Base-by-base conservation (phyloP, 2,888 invertebrate genomes). In the Rotaria magnacalcarata region DNA sequence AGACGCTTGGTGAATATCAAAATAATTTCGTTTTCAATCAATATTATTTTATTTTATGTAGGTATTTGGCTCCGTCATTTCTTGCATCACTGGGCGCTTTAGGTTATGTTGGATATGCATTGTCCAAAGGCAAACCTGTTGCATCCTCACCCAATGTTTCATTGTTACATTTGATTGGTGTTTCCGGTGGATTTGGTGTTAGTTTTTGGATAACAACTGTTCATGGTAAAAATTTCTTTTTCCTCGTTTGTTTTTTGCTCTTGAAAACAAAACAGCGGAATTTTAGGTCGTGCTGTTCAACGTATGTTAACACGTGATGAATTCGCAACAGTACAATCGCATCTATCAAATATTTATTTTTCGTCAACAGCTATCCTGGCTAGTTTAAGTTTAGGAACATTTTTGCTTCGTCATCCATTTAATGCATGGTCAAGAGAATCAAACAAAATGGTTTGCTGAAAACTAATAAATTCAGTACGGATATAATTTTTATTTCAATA, bases 301-400 rank as follows among this genome's bases (percentile, higher is more conserved):
- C 80, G 80, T n/a, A 47, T 80, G 14, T 47, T 80, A 47, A 47
- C 80, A 47, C 80, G 80, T 14, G n/a, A 80, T 11, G 80, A 80
- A 47, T 80, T 47, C n/a, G 80, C 24, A 14, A 47, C 47, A 80
- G 80, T 80, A 1, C 80, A 80, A 80, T 80, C 80, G 5, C 80
- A 80, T 80, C 14, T 80, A 80, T 80, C 80, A 47, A n/a, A 24
- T 47, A 24, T 80, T 21, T 80, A 80, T 24, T 80, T 80, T 47
- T 80, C 80, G 0, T 80, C 80, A n/a, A n/a, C 80, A 80, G 43
- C 80, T n/a, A 47, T 80, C 0, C 19, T 80, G n/a, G 80, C 80
- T 80, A 80, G 80, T 80, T n/a, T 80, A 80, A 80, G 80, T 80
- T 47, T 80, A 80, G 80, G 80, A 80, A 80, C 80, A 47, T 80